Evolutionary conservation across 1,140 invertebrate genomes (phyloP).

Genomic region (Hycleus phaleratus): DNA sequence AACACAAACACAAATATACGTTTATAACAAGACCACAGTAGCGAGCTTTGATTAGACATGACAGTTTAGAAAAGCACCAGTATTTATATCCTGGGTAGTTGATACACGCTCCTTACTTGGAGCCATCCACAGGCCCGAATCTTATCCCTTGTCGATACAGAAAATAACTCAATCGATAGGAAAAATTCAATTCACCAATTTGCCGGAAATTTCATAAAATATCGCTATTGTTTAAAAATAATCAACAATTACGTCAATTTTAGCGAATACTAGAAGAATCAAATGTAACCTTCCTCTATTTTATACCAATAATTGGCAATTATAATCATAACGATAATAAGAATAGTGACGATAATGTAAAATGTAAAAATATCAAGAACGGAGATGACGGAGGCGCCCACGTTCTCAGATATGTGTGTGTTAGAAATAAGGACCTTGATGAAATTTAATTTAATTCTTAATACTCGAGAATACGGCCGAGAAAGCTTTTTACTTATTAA

Average conservation of each 20-base stretch:
- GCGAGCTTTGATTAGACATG: constrained; percentile 16
- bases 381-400: no score
- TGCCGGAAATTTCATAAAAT: no score
- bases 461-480: constrained; percentile 11
- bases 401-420: neutral
- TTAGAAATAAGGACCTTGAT: neutral
- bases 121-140: neutral
- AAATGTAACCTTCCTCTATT: no score
- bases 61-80: constrained; percentile 16
- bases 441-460: constrained; percentile 18
- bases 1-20: no score
- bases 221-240: no score
- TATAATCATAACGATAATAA: no score
- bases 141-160: neutral
- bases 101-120: constrained; percentile 21
- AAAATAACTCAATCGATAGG: constrained; percentile 9
- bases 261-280: no score
- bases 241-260: no score
- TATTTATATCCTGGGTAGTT: constrained; percentile 19
- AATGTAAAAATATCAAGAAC: no score
- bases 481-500: constrained; percentile 20
- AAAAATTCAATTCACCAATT: no score
- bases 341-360: no score
- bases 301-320: no score
- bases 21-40: neutral